Conservation (phyloP, 2,888 invertebrate genomes). For the Euzophera pinguis region DNA sequence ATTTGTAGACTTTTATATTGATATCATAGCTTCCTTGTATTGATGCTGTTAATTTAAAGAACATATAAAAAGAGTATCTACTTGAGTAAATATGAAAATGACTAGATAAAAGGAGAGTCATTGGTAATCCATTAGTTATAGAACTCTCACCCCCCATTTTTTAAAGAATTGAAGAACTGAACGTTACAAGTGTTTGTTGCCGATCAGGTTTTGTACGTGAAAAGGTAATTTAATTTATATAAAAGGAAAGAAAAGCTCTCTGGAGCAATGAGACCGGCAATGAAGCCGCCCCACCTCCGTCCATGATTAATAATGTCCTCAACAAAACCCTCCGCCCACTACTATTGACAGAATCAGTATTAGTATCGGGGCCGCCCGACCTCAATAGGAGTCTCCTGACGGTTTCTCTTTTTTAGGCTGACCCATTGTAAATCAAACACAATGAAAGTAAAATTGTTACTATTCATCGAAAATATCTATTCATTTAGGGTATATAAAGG, state of each 20-base stretch:
- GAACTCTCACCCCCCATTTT: too few species aligned
- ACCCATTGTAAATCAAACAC: conserved; percentile 25
- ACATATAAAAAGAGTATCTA: too few species aligned
- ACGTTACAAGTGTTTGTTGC: neutral
- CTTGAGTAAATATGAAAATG: too few species aligned
- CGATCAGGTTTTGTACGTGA: neutral
- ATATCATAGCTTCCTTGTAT: too few species aligned
- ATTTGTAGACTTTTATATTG: too few species aligned
- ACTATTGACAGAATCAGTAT: conserved; percentile 26
- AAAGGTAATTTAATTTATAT: conserved; percentile 2
- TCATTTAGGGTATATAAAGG: conserved; percentile 19
- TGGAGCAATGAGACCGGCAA: conserved; percentile 18
- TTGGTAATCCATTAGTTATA: too few species aligned
- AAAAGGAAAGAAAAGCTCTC: conserved; percentile 18
- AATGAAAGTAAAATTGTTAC: conserved; percentile 23
- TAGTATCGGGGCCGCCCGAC: conserved; percentile 19
- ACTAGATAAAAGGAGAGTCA: too few species aligned
- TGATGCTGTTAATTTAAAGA: too few species aligned
- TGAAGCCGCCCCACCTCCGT: conserved; percentile 18
- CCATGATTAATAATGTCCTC: conserved; percentile 27
- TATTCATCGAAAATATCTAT: conserved; percentile 24
- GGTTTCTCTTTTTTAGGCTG: conserved; percentile 19
- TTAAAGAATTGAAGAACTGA: neutral
- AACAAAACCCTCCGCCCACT: conserved; percentile 19
- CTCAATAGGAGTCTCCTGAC: conserved; percentile 22